Conservation (phyloP, 2,113 vertebrate genomes). For the Orcinus orca region DNA sequence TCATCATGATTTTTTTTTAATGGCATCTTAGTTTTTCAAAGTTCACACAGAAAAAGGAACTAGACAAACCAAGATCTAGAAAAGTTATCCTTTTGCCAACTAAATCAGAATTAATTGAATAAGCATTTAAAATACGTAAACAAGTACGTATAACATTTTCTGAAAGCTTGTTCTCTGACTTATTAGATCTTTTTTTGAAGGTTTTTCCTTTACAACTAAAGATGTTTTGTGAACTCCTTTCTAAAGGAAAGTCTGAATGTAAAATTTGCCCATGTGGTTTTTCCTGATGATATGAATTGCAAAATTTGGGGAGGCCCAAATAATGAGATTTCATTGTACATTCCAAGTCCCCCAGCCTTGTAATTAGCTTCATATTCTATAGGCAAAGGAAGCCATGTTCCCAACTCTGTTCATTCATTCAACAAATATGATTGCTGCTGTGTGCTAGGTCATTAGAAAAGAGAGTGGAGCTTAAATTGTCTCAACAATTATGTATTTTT, state of each 20-base stretch:
- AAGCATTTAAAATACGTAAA: conserved; percentile 6
- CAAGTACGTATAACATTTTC: neutral
- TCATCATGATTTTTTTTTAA: neutral
- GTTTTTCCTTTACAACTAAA: neutral
- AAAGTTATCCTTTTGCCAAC: neutral
- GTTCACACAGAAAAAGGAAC: neutral
- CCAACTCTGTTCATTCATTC: neutral
- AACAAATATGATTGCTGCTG: neutral
- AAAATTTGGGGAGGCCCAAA: neutral
- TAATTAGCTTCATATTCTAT: neutral
- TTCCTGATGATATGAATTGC: neutral
- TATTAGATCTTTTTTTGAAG: neutral
- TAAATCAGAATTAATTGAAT: neutral
- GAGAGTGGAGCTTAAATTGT: neutral
- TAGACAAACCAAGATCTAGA: neutral
- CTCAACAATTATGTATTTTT: neutral
- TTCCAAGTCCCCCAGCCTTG: neutral
- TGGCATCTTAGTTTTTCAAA: neutral
- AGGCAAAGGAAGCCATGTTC: neutral
- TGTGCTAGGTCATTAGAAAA: neutral
- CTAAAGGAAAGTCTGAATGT: neutral
- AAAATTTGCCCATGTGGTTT: neutral
- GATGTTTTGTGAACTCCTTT: neutral
- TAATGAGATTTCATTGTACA: neutral
- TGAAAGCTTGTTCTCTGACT: neutral